Conservation (phyloP, 1,140 invertebrate species). For the Arctopsyche grandis region DNA sequence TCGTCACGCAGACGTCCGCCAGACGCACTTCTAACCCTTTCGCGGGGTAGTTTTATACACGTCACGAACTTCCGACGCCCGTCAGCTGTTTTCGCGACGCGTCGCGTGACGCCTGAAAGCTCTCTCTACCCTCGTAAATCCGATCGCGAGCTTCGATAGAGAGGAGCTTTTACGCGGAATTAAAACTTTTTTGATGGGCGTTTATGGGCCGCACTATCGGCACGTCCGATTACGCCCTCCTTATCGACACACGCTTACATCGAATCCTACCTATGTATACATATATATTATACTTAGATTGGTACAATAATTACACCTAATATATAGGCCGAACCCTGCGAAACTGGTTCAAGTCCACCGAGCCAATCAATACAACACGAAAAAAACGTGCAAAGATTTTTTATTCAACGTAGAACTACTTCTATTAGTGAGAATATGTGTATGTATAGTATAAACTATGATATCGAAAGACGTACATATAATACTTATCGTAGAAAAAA, state of each 20-base stretch:
- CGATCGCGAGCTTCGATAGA: not conserved
- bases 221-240: not conserved
- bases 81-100: constrained; percentile 35
- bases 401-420: too few relatives aligned
- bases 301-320: too few relatives aligned
- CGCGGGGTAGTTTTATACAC: not conserved
- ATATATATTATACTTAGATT: not conserved
- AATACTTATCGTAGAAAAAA: too few relatives aligned
- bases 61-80: not conserved
- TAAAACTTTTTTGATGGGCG: constrained; percentile 23
- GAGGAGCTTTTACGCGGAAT: constrained; percentile 25
- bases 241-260: not conserved
- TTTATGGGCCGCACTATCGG: constrained; percentile 10
- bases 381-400: too few relatives aligned
- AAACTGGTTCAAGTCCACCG: too few relatives aligned
- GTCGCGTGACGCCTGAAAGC: constrained; percentile 24
- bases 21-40: not conserved
- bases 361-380: too few relatives aligned
- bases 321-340: too few relatives aligned
- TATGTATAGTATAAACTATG: too few relatives aligned
- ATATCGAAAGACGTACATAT: too few relatives aligned
- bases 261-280: not conserved
- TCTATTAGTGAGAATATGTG: too few relatives aligned
- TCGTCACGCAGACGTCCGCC: not conserved
- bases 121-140: constrained; percentile 5